Conservation (phyloP, 2,888 invertebrate species). For the Heliconius ethilla region DNA sequence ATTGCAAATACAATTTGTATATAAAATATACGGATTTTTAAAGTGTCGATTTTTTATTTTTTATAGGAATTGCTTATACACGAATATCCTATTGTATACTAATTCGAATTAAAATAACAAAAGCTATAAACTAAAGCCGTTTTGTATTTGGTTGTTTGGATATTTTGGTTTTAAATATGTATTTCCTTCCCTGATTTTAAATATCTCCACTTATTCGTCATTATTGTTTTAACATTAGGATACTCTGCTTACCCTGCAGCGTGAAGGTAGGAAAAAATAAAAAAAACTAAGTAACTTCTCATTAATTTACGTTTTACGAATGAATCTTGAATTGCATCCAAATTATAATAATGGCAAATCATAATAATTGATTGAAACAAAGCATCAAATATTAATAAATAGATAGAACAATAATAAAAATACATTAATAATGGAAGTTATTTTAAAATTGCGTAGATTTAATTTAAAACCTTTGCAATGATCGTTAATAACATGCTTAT, state of each 20-base stretch:
- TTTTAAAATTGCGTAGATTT: not conserved
- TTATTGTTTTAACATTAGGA: too few relatives aligned
- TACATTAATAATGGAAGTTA: not conserved
- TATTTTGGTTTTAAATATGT: not conserved
- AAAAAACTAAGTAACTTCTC: too few relatives aligned
- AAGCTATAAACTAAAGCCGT: not conserved
- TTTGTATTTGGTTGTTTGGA: too few relatives aligned
- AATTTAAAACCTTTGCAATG: not conserved
- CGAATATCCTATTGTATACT: not conserved
- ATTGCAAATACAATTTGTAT: conserved; percentile 37
- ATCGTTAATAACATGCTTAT: conserved; percentile 6
- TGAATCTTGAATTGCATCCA: too few relatives aligned
- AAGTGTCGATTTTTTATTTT: not conserved
- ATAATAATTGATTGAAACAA: not conserved
- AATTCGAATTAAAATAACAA: not conserved
- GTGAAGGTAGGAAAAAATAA: not conserved
- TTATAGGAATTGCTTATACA: not conserved
- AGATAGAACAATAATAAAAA: not conserved
- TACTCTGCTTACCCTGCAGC: not conserved
- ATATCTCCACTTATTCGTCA: too few relatives aligned
- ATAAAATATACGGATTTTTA: not conserved
- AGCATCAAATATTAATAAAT: not conserved
- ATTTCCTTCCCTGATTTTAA: not conserved
- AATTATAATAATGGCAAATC: too few relatives aligned
- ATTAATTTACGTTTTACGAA: too few relatives aligned